A percentile compares a stretch with the other conserved stretches of the same genome.
phyloP scores from a whole-genome alignment of 2,888 invertebrate genomes.

The Hypercompe scribonia region DNA sequence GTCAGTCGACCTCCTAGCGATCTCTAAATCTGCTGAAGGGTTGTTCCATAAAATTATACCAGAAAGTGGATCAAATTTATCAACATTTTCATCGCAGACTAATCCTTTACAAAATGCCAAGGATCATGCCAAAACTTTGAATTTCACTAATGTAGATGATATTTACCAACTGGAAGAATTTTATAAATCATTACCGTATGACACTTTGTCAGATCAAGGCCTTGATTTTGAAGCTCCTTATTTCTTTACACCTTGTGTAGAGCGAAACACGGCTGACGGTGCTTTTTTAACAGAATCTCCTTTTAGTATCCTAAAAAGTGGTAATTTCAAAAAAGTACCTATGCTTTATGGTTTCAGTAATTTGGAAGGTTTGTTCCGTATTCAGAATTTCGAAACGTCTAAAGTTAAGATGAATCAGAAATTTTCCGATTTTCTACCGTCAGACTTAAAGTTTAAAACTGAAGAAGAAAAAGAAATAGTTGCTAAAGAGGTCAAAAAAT shows the following conservation, averaged over 20 bases:
- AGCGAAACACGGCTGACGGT: constrained; percentile 48
- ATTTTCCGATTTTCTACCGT: constrained; percentile 65
- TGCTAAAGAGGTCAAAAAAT: constrained; percentile 56
- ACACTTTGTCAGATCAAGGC: constrained; percentile 42
- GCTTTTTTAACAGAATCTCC: constrained; percentile 62
- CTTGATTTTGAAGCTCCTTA: constrained; percentile 49
- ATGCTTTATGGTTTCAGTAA: constrained; percentile 63
- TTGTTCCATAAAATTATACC: constrained; percentile 60
- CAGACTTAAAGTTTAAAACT: constrained; percentile 61
- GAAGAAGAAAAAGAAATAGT: constrained; percentile 57
- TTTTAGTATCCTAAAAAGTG: constrained; percentile 57
- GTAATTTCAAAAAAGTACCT: constrained; percentile 60
- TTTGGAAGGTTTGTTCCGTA: constrained; percentile 57
- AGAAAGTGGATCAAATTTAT: constrained; percentile 58
- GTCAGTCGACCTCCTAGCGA: constrained; percentile 53
- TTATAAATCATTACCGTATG: constrained; percentile 55
- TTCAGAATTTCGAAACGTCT: constrained; percentile 41
- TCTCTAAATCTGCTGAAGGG: constrained; percentile 49
- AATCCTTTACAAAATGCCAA: constrained; percentile 62
- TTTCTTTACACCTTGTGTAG: constrained; percentile 54
- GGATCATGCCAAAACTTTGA: constrained; percentile 48
- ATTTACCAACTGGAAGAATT: constrained; percentile 61
- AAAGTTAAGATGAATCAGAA: constrained; percentile 53
- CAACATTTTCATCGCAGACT: constrained; percentile 47
- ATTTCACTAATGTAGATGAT: constrained; percentile 56